Conservation (phyloP, 1,140 invertebrate genomes). For the Achroia grisella region DNA sequence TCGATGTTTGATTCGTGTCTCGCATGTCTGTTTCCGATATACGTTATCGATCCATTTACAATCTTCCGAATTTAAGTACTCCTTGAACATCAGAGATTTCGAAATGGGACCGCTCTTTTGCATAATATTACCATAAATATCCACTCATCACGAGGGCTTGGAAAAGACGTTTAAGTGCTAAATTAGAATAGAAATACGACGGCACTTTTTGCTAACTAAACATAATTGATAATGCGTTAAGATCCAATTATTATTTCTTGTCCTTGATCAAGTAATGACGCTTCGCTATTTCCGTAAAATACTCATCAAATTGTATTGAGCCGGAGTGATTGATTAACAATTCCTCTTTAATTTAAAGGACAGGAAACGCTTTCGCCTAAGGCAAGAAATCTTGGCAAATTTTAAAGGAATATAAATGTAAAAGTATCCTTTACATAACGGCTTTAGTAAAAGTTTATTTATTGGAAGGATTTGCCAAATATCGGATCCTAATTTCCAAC, state of each 20-base stretch:
- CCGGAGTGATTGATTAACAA: background rate
- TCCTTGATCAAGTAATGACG: too few species aligned
- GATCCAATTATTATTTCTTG: too few species aligned
- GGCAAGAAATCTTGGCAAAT: background rate
- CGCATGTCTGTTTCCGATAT: constrained; percentile 19
- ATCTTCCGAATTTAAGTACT: constrained; percentile 1
- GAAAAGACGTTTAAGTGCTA: background rate
- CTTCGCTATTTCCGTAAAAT: background rate
- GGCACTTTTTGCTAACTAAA: too few species aligned
- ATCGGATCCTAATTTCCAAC: too few species aligned
- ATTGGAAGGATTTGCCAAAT: too few species aligned
- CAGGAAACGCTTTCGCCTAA: background rate
- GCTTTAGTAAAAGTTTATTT: too few species aligned
- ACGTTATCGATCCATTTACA: constrained; percentile 9
- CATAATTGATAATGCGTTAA: too few species aligned
- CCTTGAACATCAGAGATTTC: background rate
- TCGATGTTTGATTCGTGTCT: constrained; percentile 16
- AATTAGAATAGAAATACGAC: too few species aligned
- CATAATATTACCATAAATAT: constrained; percentile 4
- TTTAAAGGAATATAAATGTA: background rate
- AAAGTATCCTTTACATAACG: background rate
- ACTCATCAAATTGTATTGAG: background rate
- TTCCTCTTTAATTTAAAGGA: background rate
- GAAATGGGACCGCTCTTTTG: background rate
- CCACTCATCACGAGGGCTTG: background rate